phyloP scores from a whole-genome alignment of 1,140 invertebrate genomes.

The Anadara kagoshimensis region DNA sequence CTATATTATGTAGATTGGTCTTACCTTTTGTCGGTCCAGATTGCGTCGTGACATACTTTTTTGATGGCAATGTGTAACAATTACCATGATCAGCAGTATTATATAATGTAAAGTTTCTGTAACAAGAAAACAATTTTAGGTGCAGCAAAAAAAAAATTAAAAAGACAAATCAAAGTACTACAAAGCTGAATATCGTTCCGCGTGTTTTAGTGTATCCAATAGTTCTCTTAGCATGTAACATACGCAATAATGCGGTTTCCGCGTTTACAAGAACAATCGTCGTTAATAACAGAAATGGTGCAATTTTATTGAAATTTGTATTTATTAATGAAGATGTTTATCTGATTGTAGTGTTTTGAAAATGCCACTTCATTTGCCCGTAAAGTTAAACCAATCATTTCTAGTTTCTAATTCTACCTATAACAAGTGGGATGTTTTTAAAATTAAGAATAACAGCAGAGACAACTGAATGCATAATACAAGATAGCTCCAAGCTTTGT shows the following conservation, averaged over 20 bases:
- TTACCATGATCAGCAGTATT: slow-evolving; percentile 48
- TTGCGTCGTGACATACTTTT: slow-evolving; percentile 16
- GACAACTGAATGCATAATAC: too few species aligned
- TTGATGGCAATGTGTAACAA: slow-evolving; percentile 61
- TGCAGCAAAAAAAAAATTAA: not conserved
- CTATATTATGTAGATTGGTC: slow-evolving; percentile 24
- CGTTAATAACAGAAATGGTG: not conserved
- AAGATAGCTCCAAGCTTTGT: too few species aligned
- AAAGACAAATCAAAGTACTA: not conserved
- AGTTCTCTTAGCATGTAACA: not conserved
- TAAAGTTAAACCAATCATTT: too few species aligned
- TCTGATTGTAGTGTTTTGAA: too few species aligned
- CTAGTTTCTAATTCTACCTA: too few species aligned
- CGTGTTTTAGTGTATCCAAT: not conserved
- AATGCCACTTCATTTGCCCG: too few species aligned
- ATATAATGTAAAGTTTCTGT: slow-evolving; percentile 46
- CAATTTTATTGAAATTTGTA: too few species aligned
- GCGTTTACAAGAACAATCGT: not conserved
- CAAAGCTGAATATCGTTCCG: not conserved
- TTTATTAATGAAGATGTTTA: too few species aligned
- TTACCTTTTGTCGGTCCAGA: slow-evolving; percentile 37
- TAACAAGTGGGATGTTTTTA: too few species aligned
- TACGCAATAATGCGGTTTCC: too few species aligned
- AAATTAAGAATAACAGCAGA: too few species aligned
- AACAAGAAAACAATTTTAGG: slow-evolving; percentile 16